Conservation (phyloP, 2,797 vertebrate genomes). For the Oreochromis grahami region DNA sequence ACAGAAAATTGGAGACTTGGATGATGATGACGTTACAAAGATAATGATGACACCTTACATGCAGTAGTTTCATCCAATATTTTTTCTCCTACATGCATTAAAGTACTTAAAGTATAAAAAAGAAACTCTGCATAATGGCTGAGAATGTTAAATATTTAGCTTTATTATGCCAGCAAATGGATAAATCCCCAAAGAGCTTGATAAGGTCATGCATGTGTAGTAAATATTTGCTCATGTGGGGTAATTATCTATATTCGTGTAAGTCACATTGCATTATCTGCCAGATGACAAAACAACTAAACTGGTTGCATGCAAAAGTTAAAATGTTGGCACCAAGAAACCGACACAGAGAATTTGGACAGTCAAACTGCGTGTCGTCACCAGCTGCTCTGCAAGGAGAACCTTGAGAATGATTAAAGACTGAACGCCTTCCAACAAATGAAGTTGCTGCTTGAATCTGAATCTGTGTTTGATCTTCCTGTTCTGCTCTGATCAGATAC, state of each 20-base stretch:
- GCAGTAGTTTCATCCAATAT: neutral
- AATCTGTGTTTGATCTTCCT: neutral
- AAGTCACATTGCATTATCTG: neutral
- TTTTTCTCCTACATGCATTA: fast-evolving
- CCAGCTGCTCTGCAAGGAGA: neutral
- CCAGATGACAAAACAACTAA: neutral
- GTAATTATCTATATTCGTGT: neutral
- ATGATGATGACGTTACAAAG: neutral
- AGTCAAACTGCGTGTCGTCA: neutral
- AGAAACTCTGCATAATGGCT: neutral
- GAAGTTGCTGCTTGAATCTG: neutral
- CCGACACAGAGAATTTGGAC: neutral
- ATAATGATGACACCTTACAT: neutral
- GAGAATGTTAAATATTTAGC: neutral
- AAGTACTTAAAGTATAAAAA: neutral
- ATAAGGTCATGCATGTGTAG: neutral
- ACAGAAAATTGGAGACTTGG: neutral
- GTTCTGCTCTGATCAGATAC: neutral
- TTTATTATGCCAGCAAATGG: neutral
- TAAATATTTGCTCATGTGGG: neutral
- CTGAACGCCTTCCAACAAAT: neutral
- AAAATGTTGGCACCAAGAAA: neutral
- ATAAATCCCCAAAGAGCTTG: neutral
- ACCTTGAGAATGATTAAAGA: constrained; percentile 15
- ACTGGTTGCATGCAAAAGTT: neutral